These are phyloP conservation scores for Cromileptes altivelis DNA, from an alignment of 2,113 vertebrate species.

Conservation along the genomic window DNA sequence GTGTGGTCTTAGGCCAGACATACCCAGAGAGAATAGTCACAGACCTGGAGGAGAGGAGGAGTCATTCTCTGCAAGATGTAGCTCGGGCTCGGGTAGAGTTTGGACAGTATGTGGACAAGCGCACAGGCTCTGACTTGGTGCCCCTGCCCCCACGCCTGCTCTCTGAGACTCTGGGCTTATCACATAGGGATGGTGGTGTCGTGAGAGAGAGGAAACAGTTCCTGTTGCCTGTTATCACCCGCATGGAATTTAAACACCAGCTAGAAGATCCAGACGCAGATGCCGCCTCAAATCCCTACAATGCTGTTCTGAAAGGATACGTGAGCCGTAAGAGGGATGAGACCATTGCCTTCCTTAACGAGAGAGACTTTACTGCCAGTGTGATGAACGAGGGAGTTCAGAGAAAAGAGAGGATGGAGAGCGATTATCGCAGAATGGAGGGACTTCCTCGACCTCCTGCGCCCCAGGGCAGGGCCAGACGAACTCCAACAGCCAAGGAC, in stretches of 20 bases:
- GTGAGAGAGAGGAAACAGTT: constrained; percentile 65
- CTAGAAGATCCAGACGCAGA: constrained; percentile 70
- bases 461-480: constrained; percentile 59
- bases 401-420: constrained; percentile 77
- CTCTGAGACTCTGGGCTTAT: constrained; percentile 71
- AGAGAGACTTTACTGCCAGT: constrained; percentile 82
- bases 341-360: constrained; percentile 80
- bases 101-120: constrained; percentile 76
- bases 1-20: constrained; percentile 74
- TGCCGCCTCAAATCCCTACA: constrained; percentile 77
- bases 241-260: constrained; percentile 85
- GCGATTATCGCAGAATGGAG: constrained; percentile 72
- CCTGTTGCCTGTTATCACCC: constrained; percentile 82
- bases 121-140: constrained; percentile 80
- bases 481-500: constrained; percentile 73
- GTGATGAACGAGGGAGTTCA: constrained; percentile 75
- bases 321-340: constrained; percentile 83
- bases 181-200: constrained; percentile 28
- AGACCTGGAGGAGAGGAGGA: constrained; percentile 79
- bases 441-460: constrained; percentile 63
- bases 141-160: constrained; percentile 78
- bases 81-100: constrained; percentile 71
- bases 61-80: constrained; percentile 80
- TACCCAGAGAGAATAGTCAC: constrained; percentile 77
- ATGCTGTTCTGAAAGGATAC: constrained; percentile 82